Base-by-base conservation (phyloP, 2,797 vertebrate genomes). In the Chelon labrosus region DNA sequence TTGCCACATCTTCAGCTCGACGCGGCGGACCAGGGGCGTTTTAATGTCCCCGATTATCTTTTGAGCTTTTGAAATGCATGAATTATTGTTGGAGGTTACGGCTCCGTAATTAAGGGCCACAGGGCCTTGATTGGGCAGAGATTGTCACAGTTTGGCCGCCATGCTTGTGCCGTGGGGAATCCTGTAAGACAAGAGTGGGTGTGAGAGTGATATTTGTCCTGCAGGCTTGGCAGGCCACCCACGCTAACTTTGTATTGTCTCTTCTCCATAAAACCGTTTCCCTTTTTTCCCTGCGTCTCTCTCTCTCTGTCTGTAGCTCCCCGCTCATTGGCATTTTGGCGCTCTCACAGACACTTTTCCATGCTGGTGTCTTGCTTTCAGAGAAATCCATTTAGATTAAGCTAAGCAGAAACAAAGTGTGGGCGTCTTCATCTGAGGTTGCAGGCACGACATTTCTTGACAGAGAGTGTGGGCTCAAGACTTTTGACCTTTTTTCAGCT, bases 91-190 rank as follows among this genome's bases (percentile, higher is more conserved):
- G 83, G 83, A 84, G 91, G 91, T 90, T 89, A 91, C 51, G 60
- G 86, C 85, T 89, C 85, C 73, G 91, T 93, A 93, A 94, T 92
- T 91, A 91, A 92, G 88, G 84, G 77, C 90, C 87, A 87, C 81
- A 31, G 87, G 88, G 85, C 79, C 77, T 80, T 74, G 85, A 89
- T 87, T 89, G 88, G 88, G 85, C 83, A 71, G 75, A 85, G 84
- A 89, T 86, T 82, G 86, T 79, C 87, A 83, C 59, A 75, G 83
- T 90, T 88, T 84, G 84, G 79, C 82, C 60, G 54, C 61, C 65
- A 77, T 74, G 68, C 75, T 65, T 57, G 35, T 83, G 75, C 88
- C 73, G 59, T 10, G 9, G 85, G 85, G 83, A 86, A 78, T 79
- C 85, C 85, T 82, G 60, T 0, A 10, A 89, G 80, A 79, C 66